These are phyloP conservation scores for Zeus faber DNA, from an alignment of 2,113 vertebrate genomes.

Conservation along the genomic window DNA sequence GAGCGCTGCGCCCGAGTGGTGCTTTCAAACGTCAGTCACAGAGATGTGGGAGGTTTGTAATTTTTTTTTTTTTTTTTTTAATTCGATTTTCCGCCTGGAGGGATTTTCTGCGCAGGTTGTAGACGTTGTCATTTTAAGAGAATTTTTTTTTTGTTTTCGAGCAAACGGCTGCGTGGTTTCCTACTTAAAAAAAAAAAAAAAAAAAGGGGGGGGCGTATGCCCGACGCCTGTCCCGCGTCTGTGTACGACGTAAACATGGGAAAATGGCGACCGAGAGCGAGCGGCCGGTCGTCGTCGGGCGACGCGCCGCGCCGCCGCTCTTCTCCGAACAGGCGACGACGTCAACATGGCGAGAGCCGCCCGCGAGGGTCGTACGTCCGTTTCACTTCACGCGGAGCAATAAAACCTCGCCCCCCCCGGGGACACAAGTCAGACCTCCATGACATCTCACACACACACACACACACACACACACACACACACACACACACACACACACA, in stretches of 20 bases:
- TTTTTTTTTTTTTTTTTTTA: too few species aligned
- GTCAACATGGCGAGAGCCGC: not conserved
- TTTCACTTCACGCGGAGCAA: too few species aligned
- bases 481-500: too few species aligned
- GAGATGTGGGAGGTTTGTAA: conserved; percentile 16
- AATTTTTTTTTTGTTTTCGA: too few species aligned
- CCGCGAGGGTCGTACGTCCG: too few species aligned
- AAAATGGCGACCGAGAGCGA: conserved; percentile 69
- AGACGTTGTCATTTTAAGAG: not conserved
- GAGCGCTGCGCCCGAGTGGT: conserved; percentile 61
- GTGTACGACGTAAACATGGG: conserved; percentile 50
- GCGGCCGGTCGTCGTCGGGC: not conserved
- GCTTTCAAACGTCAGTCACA: conserved; percentile 61
- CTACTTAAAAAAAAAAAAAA: too few species aligned
- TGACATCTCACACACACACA: too few species aligned
- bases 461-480: too few species aligned
- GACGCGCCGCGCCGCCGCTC: too few species aligned
- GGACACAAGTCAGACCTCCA: too few species aligned
- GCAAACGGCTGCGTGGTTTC: not conserved
- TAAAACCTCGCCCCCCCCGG: too few species aligned
- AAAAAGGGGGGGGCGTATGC: conserved; percentile 36
- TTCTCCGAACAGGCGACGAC: not conserved
- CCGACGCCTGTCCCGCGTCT: conserved; percentile 26
- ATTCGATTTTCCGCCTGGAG: rapidly evolving
- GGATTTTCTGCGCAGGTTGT: not conserved